Conservation (phyloP, 1,140 invertebrate species). For the Eumeta japonica region DNA sequence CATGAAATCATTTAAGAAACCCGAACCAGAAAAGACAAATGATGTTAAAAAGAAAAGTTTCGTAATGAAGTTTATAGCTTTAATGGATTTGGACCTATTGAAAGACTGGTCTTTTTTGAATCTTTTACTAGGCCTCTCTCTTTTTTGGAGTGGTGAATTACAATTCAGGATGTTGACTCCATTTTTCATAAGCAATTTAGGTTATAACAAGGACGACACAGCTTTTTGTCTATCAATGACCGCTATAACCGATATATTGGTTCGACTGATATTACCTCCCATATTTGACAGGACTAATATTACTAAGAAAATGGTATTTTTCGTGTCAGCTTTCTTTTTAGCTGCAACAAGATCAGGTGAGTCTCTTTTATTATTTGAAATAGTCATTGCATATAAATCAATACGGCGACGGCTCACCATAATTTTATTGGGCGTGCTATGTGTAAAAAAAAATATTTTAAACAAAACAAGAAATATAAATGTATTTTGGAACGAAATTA, state of each 20-base stretch:
- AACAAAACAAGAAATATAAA: too few relatives aligned
- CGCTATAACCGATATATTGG: slow-evolving; percentile 70
- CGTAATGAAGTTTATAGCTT: slow-evolving; percentile 53
- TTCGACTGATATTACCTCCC: slow-evolving; percentile 67
- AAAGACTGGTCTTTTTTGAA: slow-evolving; percentile 69
- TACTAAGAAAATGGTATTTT: slow-evolving; percentile 68
- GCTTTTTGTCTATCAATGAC: slow-evolving; percentile 71
- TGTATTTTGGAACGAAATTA: too few relatives aligned
- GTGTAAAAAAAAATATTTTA: too few relatives aligned
- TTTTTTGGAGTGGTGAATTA: slow-evolving; percentile 72
- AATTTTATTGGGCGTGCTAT: too few relatives aligned
- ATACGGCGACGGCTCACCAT: slow-evolving; percentile 24
- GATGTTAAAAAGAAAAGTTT: slow-evolving; percentile 48
- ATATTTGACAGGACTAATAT: slow-evolving; percentile 67
- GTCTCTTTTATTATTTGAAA: slow-evolving; percentile 20
- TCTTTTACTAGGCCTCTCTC: slow-evolving; percentile 66
- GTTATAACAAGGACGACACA: slow-evolving; percentile 64
- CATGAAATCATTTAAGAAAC: slow-evolving; percentile 48
- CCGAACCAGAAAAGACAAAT: slow-evolving; percentile 24
- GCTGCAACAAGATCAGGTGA: slow-evolving; percentile 70
- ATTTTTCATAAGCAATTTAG: slow-evolving; percentile 68
- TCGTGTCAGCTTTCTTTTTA: slow-evolving; percentile 66
- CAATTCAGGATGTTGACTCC: slow-evolving; percentile 76
- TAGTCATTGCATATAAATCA: slow-evolving; percentile 30
- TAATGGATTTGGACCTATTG: slow-evolving; percentile 66